Evolutionary conservation across 2,113 vertebrate species (phyloP).

Genomic region (Euleptes europaea): DNA sequence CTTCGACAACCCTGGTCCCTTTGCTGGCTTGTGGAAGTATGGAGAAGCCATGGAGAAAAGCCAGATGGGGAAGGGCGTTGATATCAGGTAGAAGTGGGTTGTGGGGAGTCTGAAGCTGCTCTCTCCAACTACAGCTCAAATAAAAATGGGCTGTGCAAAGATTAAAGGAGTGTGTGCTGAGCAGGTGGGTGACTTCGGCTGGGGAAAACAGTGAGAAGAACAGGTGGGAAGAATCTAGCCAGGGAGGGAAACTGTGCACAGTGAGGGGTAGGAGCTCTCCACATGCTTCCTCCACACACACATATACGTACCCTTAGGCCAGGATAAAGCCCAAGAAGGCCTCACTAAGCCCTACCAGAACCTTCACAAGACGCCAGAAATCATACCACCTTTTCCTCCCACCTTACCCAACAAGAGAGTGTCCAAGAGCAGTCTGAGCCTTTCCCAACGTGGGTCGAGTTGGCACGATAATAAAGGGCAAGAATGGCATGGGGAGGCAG

Average conservation of each 20-base stretch:
- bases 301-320: no score
- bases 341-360: not conserved
- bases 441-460: not conserved
- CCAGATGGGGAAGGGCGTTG: not conserved
- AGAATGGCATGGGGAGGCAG: not conserved
- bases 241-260: not conserved
- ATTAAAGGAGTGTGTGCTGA: no score
- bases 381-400: not conserved
- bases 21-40: not conserved
- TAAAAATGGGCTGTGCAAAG: not conserved
- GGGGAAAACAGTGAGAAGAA: no score
- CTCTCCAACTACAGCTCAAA: not conserved
- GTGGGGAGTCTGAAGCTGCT: not conserved
- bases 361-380: not conserved
- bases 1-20: not conserved
- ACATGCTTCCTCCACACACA: no score
- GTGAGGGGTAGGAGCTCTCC: not conserved
- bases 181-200: no score
- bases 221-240: not conserved
- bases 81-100: no score
- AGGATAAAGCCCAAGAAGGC: no score
- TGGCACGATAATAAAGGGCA: conserved; percentile 26
- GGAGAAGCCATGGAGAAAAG: not conserved
- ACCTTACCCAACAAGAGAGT: not conserved
- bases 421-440: conserved; percentile 28